Evolutionary conservation across 92 coral and sea anemone genomes (phyloP), one percentile per base, ranked within the genome.

Genomic region (Virgularia gustaviana): DNA sequence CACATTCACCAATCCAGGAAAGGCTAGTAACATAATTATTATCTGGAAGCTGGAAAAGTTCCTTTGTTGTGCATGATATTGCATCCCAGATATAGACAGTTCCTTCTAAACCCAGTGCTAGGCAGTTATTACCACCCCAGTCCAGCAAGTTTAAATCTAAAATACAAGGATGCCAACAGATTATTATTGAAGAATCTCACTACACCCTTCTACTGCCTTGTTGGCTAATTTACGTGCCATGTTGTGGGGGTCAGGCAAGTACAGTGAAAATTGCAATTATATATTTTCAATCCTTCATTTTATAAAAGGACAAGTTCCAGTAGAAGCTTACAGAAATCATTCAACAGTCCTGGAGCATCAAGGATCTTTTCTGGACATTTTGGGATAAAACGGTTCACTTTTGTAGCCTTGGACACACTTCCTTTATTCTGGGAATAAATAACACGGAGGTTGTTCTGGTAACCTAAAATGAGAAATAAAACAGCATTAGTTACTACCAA

Each of bases 81-180:
- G 91, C 87, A 53, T 92, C 82, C 96, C 94, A 92, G 29, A 78
- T 62, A 52, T 89, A 92, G 1, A 88, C 86, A 4, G 85, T 94
- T 25, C 90, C 88, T 36, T 83, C 88, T 28, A 92, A 83, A 28
- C 90, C 90, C 35, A 92, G 70, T 31, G 90, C 94, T 18, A 92
- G 74, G 71, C 83, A 82, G 75, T 92, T 85, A 29, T 79, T 73
- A 32, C 57, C 72, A 38, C 98, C 95, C 98, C 98, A 92, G 70
- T 92, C 98, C 24, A 92, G 53, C 73, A 92, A 71, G 57, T 92
- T 92, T 49, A 92, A 86, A 89, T 92, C 98, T 92, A 54, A 28
- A 20, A 55, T 22, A 30, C 55, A 47, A 25, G 55, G 16, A 25
- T 47, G 55, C 55, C 57, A 57, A 6, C 29, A n/a, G n/a, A n/a